Evolutionary conservation across 2,888 invertebrate genomes (phyloP).

Genomic region (Phortica okadai): DNA sequence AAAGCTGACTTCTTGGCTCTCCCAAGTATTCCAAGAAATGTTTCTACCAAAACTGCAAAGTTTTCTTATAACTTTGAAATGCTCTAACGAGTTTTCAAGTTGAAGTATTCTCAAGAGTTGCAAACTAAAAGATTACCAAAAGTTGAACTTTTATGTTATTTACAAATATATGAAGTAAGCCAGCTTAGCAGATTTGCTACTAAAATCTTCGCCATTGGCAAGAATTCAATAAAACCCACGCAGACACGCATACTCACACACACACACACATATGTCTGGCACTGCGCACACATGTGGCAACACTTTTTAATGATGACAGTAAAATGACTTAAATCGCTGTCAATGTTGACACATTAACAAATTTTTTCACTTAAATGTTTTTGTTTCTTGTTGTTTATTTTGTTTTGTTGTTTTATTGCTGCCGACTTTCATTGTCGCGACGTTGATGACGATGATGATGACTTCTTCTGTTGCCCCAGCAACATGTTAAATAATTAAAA

Average conservation of each 20-base stretch:
- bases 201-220: not conserved
- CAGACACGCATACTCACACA: not conserved
- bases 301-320: conserved; percentile 62
- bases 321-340: conserved; percentile 70
- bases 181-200: no score
- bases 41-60: no score
- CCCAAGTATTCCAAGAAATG: no score
- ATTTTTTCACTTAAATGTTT: conserved; percentile 59
- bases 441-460: not conserved
- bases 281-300: conserved; percentile 11
- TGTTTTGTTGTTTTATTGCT: conserved; percentile 39
- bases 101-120: no score
- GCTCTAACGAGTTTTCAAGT: no score
- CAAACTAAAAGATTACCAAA: no score
- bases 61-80: no score
- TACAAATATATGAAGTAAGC: no score
- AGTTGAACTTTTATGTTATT: no score
- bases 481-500: conserved; percentile 35
- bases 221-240: not conserved
- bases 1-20: no score
- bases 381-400: conserved; percentile 39
- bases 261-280: not conserved
- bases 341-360: conserved; percentile 70
- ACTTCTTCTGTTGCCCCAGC: conserved; percentile 27
- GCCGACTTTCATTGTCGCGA: not conserved